Conservation (phyloP, 2,113 vertebrate species). For the Excalfactoria chinensis region DNA sequence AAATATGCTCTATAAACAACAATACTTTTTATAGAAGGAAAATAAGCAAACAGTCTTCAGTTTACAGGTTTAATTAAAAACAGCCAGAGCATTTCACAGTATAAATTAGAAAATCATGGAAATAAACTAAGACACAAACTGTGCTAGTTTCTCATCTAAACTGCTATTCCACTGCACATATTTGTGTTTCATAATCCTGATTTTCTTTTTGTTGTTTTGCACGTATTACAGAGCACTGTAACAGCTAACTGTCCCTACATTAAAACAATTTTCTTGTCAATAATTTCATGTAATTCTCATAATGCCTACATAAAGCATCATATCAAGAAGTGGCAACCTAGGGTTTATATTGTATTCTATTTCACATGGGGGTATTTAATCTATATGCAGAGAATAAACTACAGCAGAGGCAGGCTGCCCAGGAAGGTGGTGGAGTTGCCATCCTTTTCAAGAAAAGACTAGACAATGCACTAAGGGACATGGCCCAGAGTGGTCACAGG, state of each 20-base stretch:
- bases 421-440: no score
- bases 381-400: background rate
- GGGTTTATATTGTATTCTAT: background rate
- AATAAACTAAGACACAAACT: background rate
- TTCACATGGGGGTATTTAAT: background rate
- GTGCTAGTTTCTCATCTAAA: background rate
- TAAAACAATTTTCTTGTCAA: background rate
- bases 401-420: no score
- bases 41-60: background rate
- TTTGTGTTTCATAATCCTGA: background rate
- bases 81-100: constrained; percentile 6
- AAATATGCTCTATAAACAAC: background rate
- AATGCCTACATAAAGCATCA: background rate
- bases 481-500: no score
- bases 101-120: background rate
- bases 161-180: background rate
- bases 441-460: no score
- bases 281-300: background rate
- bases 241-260: background rate
- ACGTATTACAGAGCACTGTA: background rate
- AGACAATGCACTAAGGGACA: no score
- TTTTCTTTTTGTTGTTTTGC: background rate
- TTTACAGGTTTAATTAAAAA: constrained; percentile 44
- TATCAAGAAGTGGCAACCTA: background rate
- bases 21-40: background rate